Base-by-base conservation (phyloP, 2,888 invertebrate genomes). In the Allophyes oxyacanthae region DNA sequence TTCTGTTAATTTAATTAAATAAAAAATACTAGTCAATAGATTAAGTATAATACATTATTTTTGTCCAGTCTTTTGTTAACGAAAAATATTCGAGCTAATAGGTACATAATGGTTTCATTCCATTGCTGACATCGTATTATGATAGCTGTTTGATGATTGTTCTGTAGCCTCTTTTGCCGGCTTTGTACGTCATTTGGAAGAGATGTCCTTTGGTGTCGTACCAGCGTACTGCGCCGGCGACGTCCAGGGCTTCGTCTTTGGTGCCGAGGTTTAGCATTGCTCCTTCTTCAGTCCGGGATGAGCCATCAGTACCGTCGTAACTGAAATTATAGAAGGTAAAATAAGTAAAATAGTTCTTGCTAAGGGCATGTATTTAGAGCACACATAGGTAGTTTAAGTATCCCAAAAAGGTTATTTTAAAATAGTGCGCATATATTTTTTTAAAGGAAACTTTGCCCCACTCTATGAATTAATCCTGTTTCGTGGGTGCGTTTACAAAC, bases 301-400 rank as follows among this genome's bases (percentile, higher is more conserved):
- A 92, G 0, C 95, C 95, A 68, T 95, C 95, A 49, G 90, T 94
- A 9, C 91, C 85, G 66, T 94, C 90, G 67, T 94, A 95, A 66
- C 94, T 94, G 87, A 26, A 87, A 87, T 60, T 15, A 37, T 41
- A n/a, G 4, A 59, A 48, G 51, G 38, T 0, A 1, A 2, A 10
- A 34, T 1, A 34, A 2, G 2, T 20, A 34, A 25, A 25, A 20
- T 25, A 20, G 10, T 6, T 5, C 1, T 38, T n/a, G 6, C 10
- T 28, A 28, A 20, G 4, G 20, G 20, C 20, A 2, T 20, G 4
- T 20, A 20, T 20, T n/a, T 20, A 20, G 20, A 20, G 4, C 2
- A 4, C 20, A 20, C 2, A 20, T 20, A 20, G 20, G 2, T 20
- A n/a, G n/a, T n/a, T n/a, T n/a, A n/a, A n/a, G n/a, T n/a, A n/a